Evolutionary conservation across 2,113 vertebrate species (phyloP), one percentile per base, ranked within the genome.

Genomic region (Gallinago jamesoni): DNA sequence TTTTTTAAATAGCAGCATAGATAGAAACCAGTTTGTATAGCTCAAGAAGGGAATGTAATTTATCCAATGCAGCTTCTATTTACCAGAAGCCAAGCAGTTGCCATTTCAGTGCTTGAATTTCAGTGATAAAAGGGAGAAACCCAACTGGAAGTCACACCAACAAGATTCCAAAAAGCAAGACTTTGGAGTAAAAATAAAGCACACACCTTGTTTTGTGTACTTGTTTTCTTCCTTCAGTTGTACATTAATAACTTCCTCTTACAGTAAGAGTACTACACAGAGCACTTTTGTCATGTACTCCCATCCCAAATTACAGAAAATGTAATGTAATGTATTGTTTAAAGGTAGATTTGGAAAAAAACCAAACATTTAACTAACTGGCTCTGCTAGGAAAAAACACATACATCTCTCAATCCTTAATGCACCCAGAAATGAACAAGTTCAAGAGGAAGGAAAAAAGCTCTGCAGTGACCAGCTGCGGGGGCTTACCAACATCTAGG

Each of bases 311-410:
- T 70, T 15, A 63, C 3, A 4, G 45, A 60, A 84, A 84, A 68
- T 0, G 6, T 0, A 60, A 60, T 15, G 9, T 0, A 47, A 43
- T 20, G 20, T 47, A 47, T 35, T 13, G 19, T 52, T 75, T 90
- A 76, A 93, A 81, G 14, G 13, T 7, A 67, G 72, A 37, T 60
- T 35, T 59, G 66, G 37, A 18, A 91, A n/a, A 52, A 89, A 84
- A 84, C 7, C 10, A 7, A 12, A 35, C 7, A 47, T 87, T 60
- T 86, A 45, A 81, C 22, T 45, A 74, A 20, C 21, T 80, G 37
- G 67, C 23, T 64, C 30, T 43, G 13, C n/a, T 41, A 88, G 22
- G n/a, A 74, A 83, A 41, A 75, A 73, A 35, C 1, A 6, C 25
- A 69, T 1, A 39, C 5, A 23, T 23, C 18, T 25, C 64, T 84